These are phyloP conservation scores for Heterotilapia buettikoferi DNA, from an alignment of 2,113 vertebrate genomes.

Conservation along the genomic window DNA sequence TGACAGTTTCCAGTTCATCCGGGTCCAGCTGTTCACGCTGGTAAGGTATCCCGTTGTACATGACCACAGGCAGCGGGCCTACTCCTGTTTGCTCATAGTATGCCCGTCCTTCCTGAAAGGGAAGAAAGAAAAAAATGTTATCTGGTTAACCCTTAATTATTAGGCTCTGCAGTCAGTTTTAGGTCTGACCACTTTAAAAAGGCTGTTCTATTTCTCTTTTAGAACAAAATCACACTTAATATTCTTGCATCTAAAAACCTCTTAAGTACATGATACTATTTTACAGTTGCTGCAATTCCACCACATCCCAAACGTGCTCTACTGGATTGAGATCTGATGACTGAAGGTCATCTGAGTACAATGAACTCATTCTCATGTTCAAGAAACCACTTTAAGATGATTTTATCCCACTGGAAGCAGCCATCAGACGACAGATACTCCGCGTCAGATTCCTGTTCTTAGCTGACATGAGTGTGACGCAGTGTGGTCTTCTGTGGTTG, in stretches of 20 bases:
- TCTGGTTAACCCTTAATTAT: background rate
- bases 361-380: background rate
- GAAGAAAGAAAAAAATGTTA: background rate
- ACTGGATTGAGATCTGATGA: background rate
- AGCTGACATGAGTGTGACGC: background rate
- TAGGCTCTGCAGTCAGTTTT: background rate
- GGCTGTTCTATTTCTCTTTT: background rate
- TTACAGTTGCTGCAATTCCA: background rate
- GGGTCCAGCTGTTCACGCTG: constrained; percentile 90
- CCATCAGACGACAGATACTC: background rate
- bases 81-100: constrained; percentile 91
- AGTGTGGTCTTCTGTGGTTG: background rate
- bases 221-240: background rate
- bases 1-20: constrained; percentile 90
- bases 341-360: background rate
- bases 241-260: background rate
- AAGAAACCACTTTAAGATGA: background rate
- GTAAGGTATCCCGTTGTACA: constrained; percentile 94
- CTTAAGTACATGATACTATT: background rate
- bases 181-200: background rate
- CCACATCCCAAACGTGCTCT: background rate
- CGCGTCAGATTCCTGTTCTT: background rate
- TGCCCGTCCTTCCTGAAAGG: constrained; percentile 77
- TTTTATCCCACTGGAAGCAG: background rate
- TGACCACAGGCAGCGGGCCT: constrained; percentile 85